phyloP scores from a whole-genome alignment of 2,797 vertebrate species.

The Tamandua tetradactyla region DNA sequence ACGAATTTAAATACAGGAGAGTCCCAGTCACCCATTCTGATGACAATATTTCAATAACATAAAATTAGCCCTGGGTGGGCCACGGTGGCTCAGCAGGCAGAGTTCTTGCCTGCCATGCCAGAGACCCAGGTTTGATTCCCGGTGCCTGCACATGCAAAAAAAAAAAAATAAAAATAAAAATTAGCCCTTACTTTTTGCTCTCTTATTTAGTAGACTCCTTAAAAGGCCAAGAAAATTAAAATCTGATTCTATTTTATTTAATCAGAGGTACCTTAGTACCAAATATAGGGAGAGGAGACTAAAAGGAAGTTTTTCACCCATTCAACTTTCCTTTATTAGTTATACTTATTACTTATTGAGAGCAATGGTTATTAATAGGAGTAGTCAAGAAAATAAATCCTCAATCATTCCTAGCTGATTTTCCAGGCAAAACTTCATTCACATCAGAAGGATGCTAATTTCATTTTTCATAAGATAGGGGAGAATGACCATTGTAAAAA shows the following conservation, averaged over 20 bases:
- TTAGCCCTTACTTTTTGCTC: not conserved
- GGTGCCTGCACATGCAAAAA: no score
- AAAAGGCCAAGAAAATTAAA: conserved; percentile 30
- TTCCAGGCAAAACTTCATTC: conserved; percentile 44
- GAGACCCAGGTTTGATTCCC: no score
- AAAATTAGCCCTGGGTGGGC: no score
- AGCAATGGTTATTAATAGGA: conserved; percentile 29
- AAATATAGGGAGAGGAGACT: not conserved
- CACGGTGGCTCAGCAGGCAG: no score
- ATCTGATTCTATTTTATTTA: not conserved
- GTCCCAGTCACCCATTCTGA: not conserved
- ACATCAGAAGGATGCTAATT: conserved; percentile 50
- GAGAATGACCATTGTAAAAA: conserved; percentile 31
- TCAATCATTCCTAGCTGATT: conserved; percentile 53
- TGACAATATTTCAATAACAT: not conserved
- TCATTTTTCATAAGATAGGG: not conserved
- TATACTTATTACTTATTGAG: conserved; percentile 20
- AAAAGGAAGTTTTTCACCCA: not conserved
- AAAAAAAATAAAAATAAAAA: no score
- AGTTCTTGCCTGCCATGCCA: no score
- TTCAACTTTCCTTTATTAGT: conserved; percentile 18
- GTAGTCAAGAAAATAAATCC: conserved; percentile 22
- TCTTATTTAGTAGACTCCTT: conserved; percentile 27
- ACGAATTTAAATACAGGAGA: not conserved
- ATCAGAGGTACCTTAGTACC: not conserved